Evolutionary conservation across 2,113 vertebrate genomes (phyloP), one percentile per base, ranked within the genome.

Genomic region (Neopipo cinnamomea): DNA sequence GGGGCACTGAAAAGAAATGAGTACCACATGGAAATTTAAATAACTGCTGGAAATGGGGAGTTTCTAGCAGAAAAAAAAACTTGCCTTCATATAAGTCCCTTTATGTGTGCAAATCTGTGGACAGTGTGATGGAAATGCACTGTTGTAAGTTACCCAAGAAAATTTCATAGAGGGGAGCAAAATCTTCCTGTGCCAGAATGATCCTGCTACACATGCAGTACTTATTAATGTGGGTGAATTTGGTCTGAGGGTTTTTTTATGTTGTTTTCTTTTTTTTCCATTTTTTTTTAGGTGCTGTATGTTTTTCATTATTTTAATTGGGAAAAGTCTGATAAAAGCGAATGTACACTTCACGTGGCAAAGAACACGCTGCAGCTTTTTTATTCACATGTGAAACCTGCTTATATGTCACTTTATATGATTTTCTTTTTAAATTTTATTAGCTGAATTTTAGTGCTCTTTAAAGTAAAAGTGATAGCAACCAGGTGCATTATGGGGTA

Each of bases 401-500:
- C 77, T 77, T 85, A 63, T 63, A 37, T 91, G 92, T 93, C 95
- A 87, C 58, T 88, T 91, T 37, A 83, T 89, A 52, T 79, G 72
- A 89, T 73, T 93, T 93, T 96, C 77, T 95, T 93, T 95, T 88
- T 30, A 58, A 82, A 95, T 86, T 92, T 88, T 90, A 91, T 93
- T 93, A 88, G 85, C 70, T 90, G 89, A 55, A 46, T 59, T 97
- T 91, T 90, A 96, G 79, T n/a, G 76, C 24, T 88, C n/a, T 95
- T 96, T 93, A 90, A 92, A 95, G 58, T 81, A 91, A 88, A 95
- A 91, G 61, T 76, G 78, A 96, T 94, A 85, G 85, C 82, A 95
- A 80, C 79, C 93, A 95, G 89, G 89, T 95, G 79, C 37, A 52
- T 91, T 74, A 22, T 47, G 68, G 75, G 89, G 25, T 70, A n/a